phyloP scores from a whole-genome alignment of 2,888 invertebrate genomes.

The Tholera decimalis region DNA sequence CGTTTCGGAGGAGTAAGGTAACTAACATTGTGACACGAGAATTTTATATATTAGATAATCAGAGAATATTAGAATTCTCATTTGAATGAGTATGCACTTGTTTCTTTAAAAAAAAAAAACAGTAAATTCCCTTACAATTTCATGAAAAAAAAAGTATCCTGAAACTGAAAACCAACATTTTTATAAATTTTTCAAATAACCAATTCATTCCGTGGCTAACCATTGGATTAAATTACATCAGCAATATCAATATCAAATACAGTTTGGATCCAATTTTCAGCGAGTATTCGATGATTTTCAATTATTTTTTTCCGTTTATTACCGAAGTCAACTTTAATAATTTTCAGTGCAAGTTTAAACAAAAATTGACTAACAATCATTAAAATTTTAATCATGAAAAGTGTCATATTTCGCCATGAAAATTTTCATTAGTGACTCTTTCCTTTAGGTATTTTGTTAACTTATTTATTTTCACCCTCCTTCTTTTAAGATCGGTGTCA shows the following conservation, averaged over 20 bases:
- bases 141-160: neutral
- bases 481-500: constrained; percentile 1
- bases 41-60: no score
- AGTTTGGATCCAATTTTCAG: neutral
- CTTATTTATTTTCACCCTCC: neutral
- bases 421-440: neutral
- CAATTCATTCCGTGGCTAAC: neutral
- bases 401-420: constrained; percentile 17
- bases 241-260: constrained; percentile 3
- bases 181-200: neutral
- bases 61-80: no score
- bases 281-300: neutral
- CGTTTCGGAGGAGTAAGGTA: no score
- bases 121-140: neutral
- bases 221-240: constrained; percentile 10
- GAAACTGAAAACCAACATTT: neutral
- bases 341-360: neutral
- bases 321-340: constrained; percentile 4
- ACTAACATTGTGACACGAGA: no score
- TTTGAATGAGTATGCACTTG: no score
- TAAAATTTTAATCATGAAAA: constrained; percentile 38
- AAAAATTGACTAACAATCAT: constrained; percentile 18
- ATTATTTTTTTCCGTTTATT: neutral
- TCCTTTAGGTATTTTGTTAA: constrained; percentile 10
- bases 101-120: neutral